These are phyloP conservation scores for Drosophila seclusa DNA, from an alignment of 2,888 invertebrate species.

Conservation along the genomic window DNA sequence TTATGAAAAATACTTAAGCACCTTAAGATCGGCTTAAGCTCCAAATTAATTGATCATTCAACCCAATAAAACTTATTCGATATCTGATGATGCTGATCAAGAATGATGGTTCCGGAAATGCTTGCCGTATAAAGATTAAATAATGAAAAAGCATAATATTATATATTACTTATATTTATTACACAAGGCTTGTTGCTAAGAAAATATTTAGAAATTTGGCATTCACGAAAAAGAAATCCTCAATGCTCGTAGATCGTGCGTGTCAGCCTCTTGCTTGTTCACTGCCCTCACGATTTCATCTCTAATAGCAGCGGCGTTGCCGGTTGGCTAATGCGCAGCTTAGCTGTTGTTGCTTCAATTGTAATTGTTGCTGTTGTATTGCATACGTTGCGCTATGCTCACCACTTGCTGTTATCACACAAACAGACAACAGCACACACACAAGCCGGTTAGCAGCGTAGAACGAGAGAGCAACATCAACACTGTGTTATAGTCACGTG, in stretches of 20 bases:
- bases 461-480: slow-evolving; percentile 39
- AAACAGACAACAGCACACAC: not conserved
- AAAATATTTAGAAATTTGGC: not conserved
- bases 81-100: not conserved
- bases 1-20: not conserved
- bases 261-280: not conserved
- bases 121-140: not conserved
- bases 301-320: slow-evolving; percentile 28
- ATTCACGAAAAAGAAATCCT: not conserved
- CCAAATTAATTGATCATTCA: not conserved
- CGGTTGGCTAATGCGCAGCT: slow-evolving; percentile 36
- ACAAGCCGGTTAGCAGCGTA: not conserved
- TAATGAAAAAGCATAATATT: not conserved
- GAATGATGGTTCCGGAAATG: not conserved
- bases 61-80: not conserved
- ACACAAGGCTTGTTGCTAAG: not conserved
- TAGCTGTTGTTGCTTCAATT: slow-evolving; percentile 29
- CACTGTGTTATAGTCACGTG: slow-evolving; percentile 51
- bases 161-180: not conserved
- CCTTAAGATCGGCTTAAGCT: not conserved
- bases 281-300: slow-evolving; percentile 26
- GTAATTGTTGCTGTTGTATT: slow-evolving; percentile 16
- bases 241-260: not conserved
- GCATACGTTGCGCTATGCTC: slow-evolving; percentile 39
- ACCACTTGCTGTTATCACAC: slow-evolving; percentile 46